These are phyloP conservation scores for Melanitta fusca DNA, from an alignment of 2,797 vertebrate species.

Conservation along the genomic window DNA sequence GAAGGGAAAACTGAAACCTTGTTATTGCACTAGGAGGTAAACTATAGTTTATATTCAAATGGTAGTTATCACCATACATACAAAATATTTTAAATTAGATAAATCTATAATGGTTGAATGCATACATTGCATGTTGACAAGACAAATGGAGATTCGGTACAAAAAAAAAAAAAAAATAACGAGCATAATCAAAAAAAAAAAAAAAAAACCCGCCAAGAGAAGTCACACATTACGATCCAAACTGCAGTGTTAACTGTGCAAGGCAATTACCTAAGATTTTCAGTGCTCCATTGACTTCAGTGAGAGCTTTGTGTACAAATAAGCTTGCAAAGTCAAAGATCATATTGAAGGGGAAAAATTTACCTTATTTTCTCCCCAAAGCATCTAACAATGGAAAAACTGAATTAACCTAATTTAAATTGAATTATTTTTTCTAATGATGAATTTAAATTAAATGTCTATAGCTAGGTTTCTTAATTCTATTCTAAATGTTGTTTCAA, in stretches of 20 bases:
- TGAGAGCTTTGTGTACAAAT: background rate
- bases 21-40: background rate
- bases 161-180: background rate
- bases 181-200: background rate
- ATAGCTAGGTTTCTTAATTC: background rate
- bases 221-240: background rate
- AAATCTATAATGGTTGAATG: constrained; percentile 19
- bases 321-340: background rate
- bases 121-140: background rate
- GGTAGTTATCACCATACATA: background rate
- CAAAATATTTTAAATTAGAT: background rate
- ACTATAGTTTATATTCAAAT: background rate
- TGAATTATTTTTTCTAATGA: background rate
- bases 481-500: background rate
- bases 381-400: background rate
- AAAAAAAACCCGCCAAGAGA: background rate
- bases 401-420: background rate
- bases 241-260: background rate
- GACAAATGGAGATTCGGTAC: background rate
- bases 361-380: background rate
- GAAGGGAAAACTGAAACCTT: background rate
- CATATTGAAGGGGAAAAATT: background rate
- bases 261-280: background rate
- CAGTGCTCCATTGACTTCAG: constrained; percentile 59
- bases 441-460: background rate